Base-by-base conservation (phyloP, 2,888 invertebrate species). In the Heteropelma amictum region DNA sequence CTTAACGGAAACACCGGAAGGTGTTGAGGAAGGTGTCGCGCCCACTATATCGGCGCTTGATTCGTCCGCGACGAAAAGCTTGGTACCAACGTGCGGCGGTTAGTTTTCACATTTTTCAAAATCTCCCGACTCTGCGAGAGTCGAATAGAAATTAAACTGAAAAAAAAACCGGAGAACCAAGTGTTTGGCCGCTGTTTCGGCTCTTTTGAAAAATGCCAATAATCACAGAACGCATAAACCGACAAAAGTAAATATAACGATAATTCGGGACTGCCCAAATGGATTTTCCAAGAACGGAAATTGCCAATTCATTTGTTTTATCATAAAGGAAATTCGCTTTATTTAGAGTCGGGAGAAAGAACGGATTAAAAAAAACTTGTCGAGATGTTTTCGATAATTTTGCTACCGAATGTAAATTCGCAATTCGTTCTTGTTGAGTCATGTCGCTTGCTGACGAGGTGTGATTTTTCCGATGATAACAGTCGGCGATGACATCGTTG, bases 401-500 rank as follows among this genome's bases (percentile, higher is more conserved):
- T 6, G 3, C 17, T 2, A 1, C 5, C 23, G 4, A 40, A 35
- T 35, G n/a, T 42, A 1, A 3, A 23, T 12, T n/a, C 17, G 17
- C 40, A 53, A 45, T 33, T 42, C 12, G 10, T 33, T 26, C 10
- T 17, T 14, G 8, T 12, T 1, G 6, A 47, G 26, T 8, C 3
- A 33, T 49, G 8, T 23, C n/a, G n/a, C n/a, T n/a, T n/a, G n/a
- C n/a, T n/a, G n/a, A n/a, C n/a, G n/a, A n/a, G n/a, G n/a, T n/a
- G n/a, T n/a, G n/a, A n/a, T n/a, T n/a, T n/a, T 8, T 51, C 58
- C 33, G 35, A 51, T 26, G 42, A 2, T 78, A 67, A 6, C 68
- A 85, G 88, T 83, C 63, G 82, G 79, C 21, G 87, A 88, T 26
- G 91, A 92, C 77, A 91, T 95, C n/a, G 87, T 92, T 1, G 95